Percentiles rank a stretch among this genome's conserved stretches.
Evolutionary conservation across 2,888 invertebrate species (phyloP).

Genomic region (Druceiella hillmani): DNA sequence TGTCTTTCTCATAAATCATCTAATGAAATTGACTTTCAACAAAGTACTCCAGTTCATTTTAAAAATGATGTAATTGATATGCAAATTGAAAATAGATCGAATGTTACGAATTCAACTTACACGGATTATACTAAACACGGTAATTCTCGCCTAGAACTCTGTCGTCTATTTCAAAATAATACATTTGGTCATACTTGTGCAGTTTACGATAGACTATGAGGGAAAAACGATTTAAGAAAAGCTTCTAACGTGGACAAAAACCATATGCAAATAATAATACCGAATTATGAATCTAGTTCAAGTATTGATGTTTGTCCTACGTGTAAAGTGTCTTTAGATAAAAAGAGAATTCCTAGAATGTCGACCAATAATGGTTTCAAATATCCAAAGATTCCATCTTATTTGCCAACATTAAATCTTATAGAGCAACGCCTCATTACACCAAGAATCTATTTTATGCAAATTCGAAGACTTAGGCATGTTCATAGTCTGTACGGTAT

Average conservation of each 20-base stretch:
- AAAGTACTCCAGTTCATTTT: no score
- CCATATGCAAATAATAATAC: slow-evolving; percentile 20
- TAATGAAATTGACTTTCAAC: no score
- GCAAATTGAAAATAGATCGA: slow-evolving; percentile 25
- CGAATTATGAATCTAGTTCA: slow-evolving; percentile 21
- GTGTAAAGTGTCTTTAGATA: slow-evolving; percentile 14
- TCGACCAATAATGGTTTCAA: slow-evolving; percentile 2
- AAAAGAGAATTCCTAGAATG: slow-evolving; percentile 1
- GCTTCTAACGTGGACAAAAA: slow-evolving; percentile 21
- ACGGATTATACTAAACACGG: slow-evolving; percentile 25
- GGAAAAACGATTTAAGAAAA: slow-evolving; percentile 17
- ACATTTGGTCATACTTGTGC: slow-evolving; percentile 24
- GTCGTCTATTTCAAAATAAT: slow-evolving; percentile 22
- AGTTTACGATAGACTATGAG: slow-evolving; percentile 25
- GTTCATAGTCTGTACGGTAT: no score
- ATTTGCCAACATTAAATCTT: slow-evolving; percentile 6
- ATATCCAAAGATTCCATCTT: slow-evolving; percentile 2
- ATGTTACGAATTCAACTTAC: slow-evolving; percentile 26
- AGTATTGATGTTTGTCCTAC: slow-evolving; percentile 19
- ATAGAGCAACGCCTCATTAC: slow-evolving; percentile 5
- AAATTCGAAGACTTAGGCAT: slow-evolving; percentile 2
- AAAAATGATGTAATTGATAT: slow-evolving; percentile 24
- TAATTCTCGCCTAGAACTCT: slow-evolving; percentile 22
- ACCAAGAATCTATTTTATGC: slow-evolving; percentile 6
- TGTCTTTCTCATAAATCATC: no score